Percentiles rank a stretch among this genome's conserved stretches.
Conservation (phyloP, 2,888 invertebrate genomes). For the Ochropleura leucogaster region DNA sequence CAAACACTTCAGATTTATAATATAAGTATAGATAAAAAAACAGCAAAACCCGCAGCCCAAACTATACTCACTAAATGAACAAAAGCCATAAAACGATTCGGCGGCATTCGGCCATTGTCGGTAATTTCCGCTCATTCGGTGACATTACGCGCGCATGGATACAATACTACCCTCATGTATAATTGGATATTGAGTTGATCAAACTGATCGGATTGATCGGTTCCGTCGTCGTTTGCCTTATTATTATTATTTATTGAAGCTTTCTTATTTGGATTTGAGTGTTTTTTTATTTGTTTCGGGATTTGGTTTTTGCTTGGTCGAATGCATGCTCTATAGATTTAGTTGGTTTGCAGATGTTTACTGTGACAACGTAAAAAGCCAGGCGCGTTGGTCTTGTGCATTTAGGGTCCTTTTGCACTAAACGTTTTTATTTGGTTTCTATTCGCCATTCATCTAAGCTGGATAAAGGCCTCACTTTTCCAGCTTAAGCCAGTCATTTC, state of each 20-base stretch:
- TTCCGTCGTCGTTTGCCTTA: constrained; percentile 34
- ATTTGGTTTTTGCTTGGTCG: constrained; percentile 14
- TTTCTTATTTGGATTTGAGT: constrained; percentile 27
- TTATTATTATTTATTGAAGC: constrained; percentile 40
- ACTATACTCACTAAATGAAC: constrained; percentile 25
- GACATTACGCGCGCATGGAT: constrained; percentile 22
- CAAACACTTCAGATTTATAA: no score
- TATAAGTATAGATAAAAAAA: no score
- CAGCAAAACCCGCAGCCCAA: constrained; percentile 5
- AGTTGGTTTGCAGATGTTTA: background rate
- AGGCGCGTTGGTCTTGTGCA: no score
- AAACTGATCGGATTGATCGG: constrained; percentile 5
- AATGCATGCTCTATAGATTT: background rate
- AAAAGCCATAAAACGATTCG: constrained; percentile 29
- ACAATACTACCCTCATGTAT: constrained; percentile 26
- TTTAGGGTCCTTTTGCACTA: no score
- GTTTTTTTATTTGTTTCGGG: constrained; percentile 1
- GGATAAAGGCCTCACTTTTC: no score
- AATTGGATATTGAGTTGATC: constrained; percentile 47
- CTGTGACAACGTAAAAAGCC: background rate
- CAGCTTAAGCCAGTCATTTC: no score
- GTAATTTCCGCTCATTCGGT: constrained; percentile 36
- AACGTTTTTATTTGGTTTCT: no score
- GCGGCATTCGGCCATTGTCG: constrained; percentile 29
- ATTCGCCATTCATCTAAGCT: no score